These are phyloP conservation scores for Heliothis subflexa DNA, from an alignment of 1,140 invertebrate species.

Conservation along the genomic window DNA sequence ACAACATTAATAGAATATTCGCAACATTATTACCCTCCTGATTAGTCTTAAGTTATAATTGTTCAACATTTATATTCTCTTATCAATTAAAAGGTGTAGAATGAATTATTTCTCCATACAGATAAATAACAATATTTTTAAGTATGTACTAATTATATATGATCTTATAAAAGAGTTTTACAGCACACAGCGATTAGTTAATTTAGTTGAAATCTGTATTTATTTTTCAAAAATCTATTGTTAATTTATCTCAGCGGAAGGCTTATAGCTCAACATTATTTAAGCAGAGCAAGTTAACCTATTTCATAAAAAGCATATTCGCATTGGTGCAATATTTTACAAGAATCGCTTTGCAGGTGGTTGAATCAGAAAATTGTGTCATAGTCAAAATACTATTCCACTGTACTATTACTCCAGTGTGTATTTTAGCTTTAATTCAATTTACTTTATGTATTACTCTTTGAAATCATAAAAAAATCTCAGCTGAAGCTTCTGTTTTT, in stretches of 20 bases:
- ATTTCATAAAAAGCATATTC: not conserved
- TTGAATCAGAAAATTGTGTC: no score
- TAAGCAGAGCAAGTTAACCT: not conserved
- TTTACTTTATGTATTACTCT: not conserved
- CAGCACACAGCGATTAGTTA: not conserved
- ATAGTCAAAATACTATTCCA: no score
- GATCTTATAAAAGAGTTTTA: not conserved
- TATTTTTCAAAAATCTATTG: not conserved
- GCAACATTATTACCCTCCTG: no score
- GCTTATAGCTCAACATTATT: not conserved
- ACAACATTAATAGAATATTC: no score
- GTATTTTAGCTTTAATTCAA: not conserved
- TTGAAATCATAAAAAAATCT: not conserved
- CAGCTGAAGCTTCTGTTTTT: not conserved
- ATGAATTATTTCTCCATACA: no score
- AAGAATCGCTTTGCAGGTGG: slow-evolving; percentile 7
- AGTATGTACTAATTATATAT: not conserved
- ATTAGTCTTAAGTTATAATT: no score
- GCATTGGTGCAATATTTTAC: not conserved
- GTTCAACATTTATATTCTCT: no score
- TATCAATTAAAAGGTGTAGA: no score
- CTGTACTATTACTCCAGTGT: no score
- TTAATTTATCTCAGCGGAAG: not conserved
- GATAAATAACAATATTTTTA: not conserved
- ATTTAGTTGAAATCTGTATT: not conserved